Evolutionary conservation across 2,888 invertebrate genomes (phyloP).

Genomic region (Stenodera caucasica): DNA sequence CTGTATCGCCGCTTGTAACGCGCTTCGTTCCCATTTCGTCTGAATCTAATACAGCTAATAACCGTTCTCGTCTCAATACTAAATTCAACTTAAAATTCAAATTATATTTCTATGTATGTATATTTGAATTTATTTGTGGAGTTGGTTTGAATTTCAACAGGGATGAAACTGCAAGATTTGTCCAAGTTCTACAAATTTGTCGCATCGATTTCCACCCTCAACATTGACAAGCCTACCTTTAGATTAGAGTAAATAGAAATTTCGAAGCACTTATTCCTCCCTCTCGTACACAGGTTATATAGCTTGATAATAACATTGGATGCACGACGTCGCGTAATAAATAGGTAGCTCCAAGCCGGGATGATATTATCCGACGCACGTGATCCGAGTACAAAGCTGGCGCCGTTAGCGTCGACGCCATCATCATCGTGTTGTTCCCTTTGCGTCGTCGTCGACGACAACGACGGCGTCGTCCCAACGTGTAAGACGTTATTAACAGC

Average conservation of each 20-base stretch:
- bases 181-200: no score
- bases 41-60: no score
- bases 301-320: slow-evolving; percentile 46
- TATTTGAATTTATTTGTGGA: no score
- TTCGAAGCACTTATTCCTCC: slow-evolving; percentile 40
- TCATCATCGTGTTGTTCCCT: slow-evolving; percentile 22
- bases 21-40: no score
- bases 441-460: slow-evolving; percentile 24
- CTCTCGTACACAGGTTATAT: slow-evolving; percentile 37
- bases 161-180: no score
- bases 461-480: slow-evolving; percentile 25
- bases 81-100: no score
- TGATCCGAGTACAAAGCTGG: slow-evolving; percentile 39
- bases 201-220: not conserved
- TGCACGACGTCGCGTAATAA: slow-evolving; percentile 45
- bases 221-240: slow-evolving; percentile 10
- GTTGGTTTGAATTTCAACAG: no score
- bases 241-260: slow-evolving; percentile 36
- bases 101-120: no score
- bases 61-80: no score
- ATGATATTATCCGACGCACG: slow-evolving; percentile 44
- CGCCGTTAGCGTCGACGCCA: slow-evolving; percentile 28
- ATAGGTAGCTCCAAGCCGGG: slow-evolving; percentile 41
- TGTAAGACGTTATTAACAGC: slow-evolving; percentile 36
- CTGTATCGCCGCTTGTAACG: no score